Evolutionary conservation across 2,888 invertebrate genomes (phyloP), one percentile per base, ranked within the genome.

Genomic region (Thereva unica): DNA sequence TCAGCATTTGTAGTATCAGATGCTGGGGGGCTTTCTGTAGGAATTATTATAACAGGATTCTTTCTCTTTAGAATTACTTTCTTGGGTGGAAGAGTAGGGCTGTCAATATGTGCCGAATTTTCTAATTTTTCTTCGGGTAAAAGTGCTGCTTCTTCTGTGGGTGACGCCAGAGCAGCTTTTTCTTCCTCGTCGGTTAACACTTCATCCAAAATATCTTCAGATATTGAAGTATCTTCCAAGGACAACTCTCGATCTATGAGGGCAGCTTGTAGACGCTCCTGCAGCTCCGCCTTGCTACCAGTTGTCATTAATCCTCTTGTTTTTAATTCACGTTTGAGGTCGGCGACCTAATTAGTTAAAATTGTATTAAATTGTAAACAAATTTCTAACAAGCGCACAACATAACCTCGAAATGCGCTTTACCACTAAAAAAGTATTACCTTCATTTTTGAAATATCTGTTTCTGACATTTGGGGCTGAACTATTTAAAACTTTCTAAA

Each of bases 201-300:
- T 72, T 86, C 86, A 57, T 85, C 85, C 12, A 84, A 72, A 23
- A 83, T 82, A 3, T 82, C 83, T 59, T 84, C 84, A 0, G 84
- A 83, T 69, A 86, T 85, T 35, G 85, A 78, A 2, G 79, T 75
- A 35, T 80, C 80, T 8, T 80, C 80, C 3, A 79, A 71, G 0
- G 78, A 75, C 37, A 79, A 73, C 59, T 79, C 80, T 4, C 80
- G 80, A 55, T 78, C 80, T n/a, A 78, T 67, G 73, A 85, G 77
- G 1, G 85, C 84, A 6, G 86, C 84, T 76, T 90, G 89, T 55
- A 95, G 84, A 72, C 94, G 85, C 71, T 91, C 88, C 49, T 90
- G 83, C 63, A 95, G 83, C 75, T 94, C 93, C 50, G 84, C 88
- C 84, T 94, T 95, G 77, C 93, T 92, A 4, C 95, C 95, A 56